A percentile compares a stretch with the other conserved stretches of the same genome.
These are phyloP conservation scores for Salarias fasciatus DNA, from an alignment of 2,797 vertebrate species.

Conservation along the genomic window DNA sequence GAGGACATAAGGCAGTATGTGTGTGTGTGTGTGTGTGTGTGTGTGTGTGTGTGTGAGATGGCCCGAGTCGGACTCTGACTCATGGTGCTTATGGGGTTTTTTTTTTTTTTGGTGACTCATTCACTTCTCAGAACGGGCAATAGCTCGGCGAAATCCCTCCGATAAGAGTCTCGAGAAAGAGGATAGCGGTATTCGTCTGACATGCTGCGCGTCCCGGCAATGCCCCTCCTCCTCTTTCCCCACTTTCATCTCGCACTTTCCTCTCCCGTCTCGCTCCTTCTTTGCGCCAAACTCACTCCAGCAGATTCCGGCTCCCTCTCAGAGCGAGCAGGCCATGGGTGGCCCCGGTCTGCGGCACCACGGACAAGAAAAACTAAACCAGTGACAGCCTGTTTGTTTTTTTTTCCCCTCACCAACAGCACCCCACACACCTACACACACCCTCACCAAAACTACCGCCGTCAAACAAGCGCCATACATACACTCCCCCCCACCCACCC, in stretches of 20 bases:
- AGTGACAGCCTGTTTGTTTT: constrained; percentile 75
- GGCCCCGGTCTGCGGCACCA: constrained; percentile 67
- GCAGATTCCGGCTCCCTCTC: constrained; percentile 18
- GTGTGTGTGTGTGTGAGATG: constrained; percentile 37
- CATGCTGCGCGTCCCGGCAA: constrained; percentile 3
- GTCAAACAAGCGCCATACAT: constrained; percentile 72
- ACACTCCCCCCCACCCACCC: constrained; percentile 35
- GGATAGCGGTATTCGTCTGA: constrained; percentile 37
- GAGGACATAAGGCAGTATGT: too few relatives aligned
- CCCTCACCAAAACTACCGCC: constrained; percentile 71
- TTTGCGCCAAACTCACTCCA: constrained; percentile 5
- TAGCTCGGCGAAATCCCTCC: constrained; percentile 27
- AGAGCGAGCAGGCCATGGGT: constrained; percentile 69
- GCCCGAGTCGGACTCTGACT: constrained; percentile 64
- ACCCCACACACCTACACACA: constrained; percentile 34
- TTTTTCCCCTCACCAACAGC: constrained; percentile 70
- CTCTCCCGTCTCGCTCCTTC: constrained; percentile 14
- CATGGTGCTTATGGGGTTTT: constrained; percentile 38
- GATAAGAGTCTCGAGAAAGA: constrained; percentile 57
- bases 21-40: constrained; percentile 22
- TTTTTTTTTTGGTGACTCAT: constrained; percentile 69
- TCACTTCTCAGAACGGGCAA: constrained; percentile 64
- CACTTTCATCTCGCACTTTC: constrained; percentile 5
- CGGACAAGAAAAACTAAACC: constrained; percentile 74
- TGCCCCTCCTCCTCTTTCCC: constrained; percentile 11